A percentile compares a stretch with the other conserved stretches of the same genome.
These are phyloP conservation scores for Pteromalus puparum DNA, from an alignment of 1,140 invertebrate genomes.

Conservation along the genomic window DNA sequence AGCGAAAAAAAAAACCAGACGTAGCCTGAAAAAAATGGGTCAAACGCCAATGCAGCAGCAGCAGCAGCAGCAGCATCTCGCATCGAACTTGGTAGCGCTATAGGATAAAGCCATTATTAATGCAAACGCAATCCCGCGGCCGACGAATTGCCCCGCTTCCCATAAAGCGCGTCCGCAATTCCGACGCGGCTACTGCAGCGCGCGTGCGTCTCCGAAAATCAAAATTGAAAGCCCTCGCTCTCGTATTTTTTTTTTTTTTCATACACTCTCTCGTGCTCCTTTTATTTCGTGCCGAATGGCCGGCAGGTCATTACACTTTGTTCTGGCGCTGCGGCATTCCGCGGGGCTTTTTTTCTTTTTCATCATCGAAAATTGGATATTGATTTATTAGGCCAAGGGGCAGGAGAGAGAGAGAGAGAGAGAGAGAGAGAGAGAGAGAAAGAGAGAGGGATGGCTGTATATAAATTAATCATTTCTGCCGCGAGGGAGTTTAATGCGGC, in stretches of 20 bases:
- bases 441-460: neutral
- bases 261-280: neutral
- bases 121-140: conserved; percentile 34
- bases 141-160: conserved; percentile 2
- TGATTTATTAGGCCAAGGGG: conserved; percentile 30
- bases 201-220: conserved; percentile 17
- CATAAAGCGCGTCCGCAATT: conserved; percentile 22
- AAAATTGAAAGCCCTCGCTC: conserved; percentile 12
- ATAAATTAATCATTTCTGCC: conserved; percentile 30
- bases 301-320: conserved; percentile 2
- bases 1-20: neutral
- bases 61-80: neutral
- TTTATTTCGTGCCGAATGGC: neutral
- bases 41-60: neutral
- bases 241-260: conserved; percentile 9
- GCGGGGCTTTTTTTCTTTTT: conserved; percentile 8
- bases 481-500: conserved; percentile 17
- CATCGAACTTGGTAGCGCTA: neutral
- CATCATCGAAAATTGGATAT: conserved; percentile 38
- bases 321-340: neutral
- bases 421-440: neutral
- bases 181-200: neutral
- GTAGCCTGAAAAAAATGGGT: conserved; percentile 10
- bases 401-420: neutral
- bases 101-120: conserved; percentile 35